Base-by-base conservation (phyloP, 2,797 vertebrate genomes). In the Hirundo rustica region DNA sequence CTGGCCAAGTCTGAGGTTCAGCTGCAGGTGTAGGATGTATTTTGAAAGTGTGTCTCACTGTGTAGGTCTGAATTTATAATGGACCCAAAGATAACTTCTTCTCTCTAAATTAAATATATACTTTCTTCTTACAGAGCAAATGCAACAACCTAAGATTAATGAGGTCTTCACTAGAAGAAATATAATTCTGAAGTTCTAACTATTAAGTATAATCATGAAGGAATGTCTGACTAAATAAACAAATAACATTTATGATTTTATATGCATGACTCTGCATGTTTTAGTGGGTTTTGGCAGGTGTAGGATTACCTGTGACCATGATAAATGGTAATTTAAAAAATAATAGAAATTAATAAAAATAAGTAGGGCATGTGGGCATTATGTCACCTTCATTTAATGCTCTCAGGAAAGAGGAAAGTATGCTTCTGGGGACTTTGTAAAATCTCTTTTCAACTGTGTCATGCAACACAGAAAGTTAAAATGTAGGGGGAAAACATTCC, bases 171-270 rank as follows among this genome's bases (percentile, higher is more conserved):
- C 78, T 65, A 74, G 36, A 92, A 89, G 65, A 88, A 96, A 93
- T 91, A 67, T 38, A 80, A 79, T 92, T 88, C 45, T 16, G 9
- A 75, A 60, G 23, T 60, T 94, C 64, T 78, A 94, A 62, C 25
- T 23, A 86, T 85, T 93, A 95, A 88, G 73, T 81, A 91, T 81
- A 94, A 96, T 96, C 78, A 81, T 78, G 74, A 87, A 91, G 58
- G 64, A 91, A 95, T 91, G 89, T 73, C 48, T 96, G 64, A 90
- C 75, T 75, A 93, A 92, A 91, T 74, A 92, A 92, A 92, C 57
- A 91, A 86, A 90, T 66, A 92, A 74, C 11, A 80, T 64, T 45
- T 75, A 44, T 1, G 2, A n/a, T 71, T 83, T 82, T 50, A 85
- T 85, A 67, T 62, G 36, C 83, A 9, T 88, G 86, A 88, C 71